phyloP scores from a whole-genome alignment of 2,797 vertebrate genomes.

The Tapirus indicus region DNA sequence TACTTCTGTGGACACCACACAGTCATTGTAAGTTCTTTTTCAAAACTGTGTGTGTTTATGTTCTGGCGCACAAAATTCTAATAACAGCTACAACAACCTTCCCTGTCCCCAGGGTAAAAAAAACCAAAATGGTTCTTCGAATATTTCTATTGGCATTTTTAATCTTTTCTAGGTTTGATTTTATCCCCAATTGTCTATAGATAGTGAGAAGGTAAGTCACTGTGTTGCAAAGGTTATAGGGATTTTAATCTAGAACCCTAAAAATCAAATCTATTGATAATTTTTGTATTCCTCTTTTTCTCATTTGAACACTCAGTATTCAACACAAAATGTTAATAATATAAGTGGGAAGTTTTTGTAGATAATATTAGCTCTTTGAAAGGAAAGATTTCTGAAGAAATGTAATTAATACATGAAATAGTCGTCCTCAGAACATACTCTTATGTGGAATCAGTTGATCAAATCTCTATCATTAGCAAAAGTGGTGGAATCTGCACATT shows the following conservation, averaged over 20 bases:
- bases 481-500: not conserved
- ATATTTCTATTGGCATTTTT: constrained; percentile 61
- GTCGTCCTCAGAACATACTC: not conserved
- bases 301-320: not conserved
- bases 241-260: not conserved
- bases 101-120: not conserved
- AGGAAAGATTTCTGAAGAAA: constrained; percentile 30
- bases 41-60: not conserved
- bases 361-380: constrained; percentile 11
- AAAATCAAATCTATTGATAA: not conserved
- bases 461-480: constrained; percentile 37
- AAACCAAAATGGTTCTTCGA: not conserved
- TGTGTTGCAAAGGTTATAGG: not conserved
- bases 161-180: constrained; percentile 28
- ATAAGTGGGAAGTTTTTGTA: not conserved
- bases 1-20: constrained; percentile 17
- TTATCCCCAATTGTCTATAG: constrained; percentile 10
- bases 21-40: constrained; percentile 49
- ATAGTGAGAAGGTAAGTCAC: not conserved
- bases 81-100: not conserved
- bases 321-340: not conserved
- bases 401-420: constrained; percentile 28
- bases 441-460: constrained; percentile 6
- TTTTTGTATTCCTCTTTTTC: not conserved
- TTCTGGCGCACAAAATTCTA: constrained; percentile 46